Evolutionary conservation across 2,888 invertebrate genomes (phyloP).

Genomic region (Melolontha melolontha): DNA sequence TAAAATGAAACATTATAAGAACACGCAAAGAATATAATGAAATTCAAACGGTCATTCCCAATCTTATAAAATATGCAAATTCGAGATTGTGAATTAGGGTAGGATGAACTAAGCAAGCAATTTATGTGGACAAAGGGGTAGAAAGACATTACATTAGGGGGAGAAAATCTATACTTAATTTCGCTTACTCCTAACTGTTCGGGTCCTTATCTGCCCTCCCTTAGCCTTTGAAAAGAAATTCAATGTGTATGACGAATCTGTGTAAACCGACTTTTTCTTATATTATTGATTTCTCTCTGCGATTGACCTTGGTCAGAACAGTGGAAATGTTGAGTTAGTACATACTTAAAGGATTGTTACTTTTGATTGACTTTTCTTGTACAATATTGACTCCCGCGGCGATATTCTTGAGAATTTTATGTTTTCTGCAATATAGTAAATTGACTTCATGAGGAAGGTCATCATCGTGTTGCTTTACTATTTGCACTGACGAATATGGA

Average conservation of each 20-base stretch:
- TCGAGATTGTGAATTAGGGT: constrained; percentile 55
- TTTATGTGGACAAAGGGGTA: constrained; percentile 62
- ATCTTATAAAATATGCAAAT: constrained; percentile 56
- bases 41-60: constrained; percentile 41
- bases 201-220: constrained; percentile 49
- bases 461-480: neutral
- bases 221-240: constrained; percentile 22
- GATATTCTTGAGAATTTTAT: constrained; percentile 38
- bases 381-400: constrained; percentile 23
- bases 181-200: constrained; percentile 53
- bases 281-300: constrained; percentile 36
- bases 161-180: constrained; percentile 62
- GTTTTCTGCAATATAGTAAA: constrained; percentile 1
- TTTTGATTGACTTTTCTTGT: constrained; percentile 45
- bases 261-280: constrained; percentile 10
- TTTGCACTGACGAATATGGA: no score
- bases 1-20: neutral
- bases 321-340: constrained; percentile 40
- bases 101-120: constrained; percentile 60
- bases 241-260: constrained; percentile 10
- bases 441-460: constrained; percentile 21
- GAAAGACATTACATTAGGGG: constrained; percentile 59
- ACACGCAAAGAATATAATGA: constrained; percentile 9
- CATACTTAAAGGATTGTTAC: constrained; percentile 31
- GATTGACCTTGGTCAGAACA: constrained; percentile 41